Evolutionary conservation across 2,797 vertebrate genomes (phyloP).

Genomic region (Aselliscus stoliczkanus): DNA sequence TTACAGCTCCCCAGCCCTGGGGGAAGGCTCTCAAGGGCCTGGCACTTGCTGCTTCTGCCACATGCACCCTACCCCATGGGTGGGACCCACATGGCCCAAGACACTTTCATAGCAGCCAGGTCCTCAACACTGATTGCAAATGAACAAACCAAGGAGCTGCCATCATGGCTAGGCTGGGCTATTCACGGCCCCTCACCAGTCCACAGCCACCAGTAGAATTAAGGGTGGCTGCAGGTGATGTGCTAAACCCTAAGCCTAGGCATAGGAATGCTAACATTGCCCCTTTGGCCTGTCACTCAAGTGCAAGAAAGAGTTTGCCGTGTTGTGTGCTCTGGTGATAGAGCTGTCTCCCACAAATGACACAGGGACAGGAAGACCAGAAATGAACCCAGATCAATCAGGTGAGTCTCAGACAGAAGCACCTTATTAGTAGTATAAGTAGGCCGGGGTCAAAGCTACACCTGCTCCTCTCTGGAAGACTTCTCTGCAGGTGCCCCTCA

Average conservation of each 20-base stretch:
- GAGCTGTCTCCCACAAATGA: background rate
- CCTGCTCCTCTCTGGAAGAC: background rate
- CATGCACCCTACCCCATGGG: too few relatives aligned
- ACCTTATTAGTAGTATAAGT: background rate
- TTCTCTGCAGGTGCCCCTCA: background rate
- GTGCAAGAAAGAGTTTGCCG: background rate
- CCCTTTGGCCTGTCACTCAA: background rate
- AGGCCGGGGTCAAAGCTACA: background rate
- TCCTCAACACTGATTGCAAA: too few relatives aligned
- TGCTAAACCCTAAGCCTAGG: background rate
- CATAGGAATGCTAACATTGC: rapidly evolving
- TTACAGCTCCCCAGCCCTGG: background rate
- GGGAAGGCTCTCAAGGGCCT: background rate
- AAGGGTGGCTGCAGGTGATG: background rate
- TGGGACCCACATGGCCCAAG: too few relatives aligned
- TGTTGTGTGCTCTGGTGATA: background rate
- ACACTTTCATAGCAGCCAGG: background rate
- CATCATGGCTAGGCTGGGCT: background rate
- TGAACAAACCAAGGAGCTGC: background rate
- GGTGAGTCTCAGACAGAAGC: background rate
- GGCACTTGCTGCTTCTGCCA: background rate
- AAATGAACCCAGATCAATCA: too few relatives aligned
- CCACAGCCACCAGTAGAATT: background rate
- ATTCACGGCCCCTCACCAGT: too few relatives aligned
- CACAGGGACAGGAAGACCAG: background rate